Evolutionary conservation across 23 tunicate species (phyloP).

Genomic region (Halocynthia aurantium): DNA sequence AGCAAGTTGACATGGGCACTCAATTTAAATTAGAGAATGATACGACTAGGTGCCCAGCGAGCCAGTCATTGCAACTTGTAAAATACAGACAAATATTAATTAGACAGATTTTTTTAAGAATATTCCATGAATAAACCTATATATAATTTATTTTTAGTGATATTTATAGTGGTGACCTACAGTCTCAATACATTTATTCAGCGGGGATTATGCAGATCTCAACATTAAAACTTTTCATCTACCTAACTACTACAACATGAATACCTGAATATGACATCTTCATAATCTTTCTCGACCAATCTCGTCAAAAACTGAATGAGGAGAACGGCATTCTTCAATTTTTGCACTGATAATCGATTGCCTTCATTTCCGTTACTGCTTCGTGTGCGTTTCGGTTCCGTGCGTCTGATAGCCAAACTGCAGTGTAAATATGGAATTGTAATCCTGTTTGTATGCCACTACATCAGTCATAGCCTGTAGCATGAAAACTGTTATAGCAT

Average conservation of each 20-base stretch:
- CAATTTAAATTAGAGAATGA: too few relatives aligned
- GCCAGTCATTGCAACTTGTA: too few relatives aligned
- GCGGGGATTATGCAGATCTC: background rate
- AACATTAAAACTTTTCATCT: background rate
- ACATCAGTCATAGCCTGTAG: too few relatives aligned
- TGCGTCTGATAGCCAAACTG: background rate
- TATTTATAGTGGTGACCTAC: too few relatives aligned
- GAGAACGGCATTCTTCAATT: slow-evolving; percentile 12
- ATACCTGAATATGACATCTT: slow-evolving; percentile 4
- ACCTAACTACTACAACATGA: background rate
- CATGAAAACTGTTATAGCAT: too few relatives aligned
- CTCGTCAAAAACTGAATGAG: background rate
- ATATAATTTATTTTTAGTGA: too few relatives aligned
- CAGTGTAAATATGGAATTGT: background rate
- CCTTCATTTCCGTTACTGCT: background rate
- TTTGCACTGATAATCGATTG: background rate
- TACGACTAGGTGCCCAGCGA: too few relatives aligned
- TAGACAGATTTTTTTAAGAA: too few relatives aligned
- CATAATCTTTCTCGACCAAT: slow-evolving; percentile 7
- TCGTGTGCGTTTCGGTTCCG: background rate
- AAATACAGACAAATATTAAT: too few relatives aligned
- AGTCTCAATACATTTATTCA: background rate
- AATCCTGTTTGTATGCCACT: too few relatives aligned
- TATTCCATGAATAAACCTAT: too few relatives aligned
- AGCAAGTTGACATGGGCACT: too few relatives aligned